Evolutionary conservation across 2,113 vertebrate genomes (phyloP), one percentile per base, ranked within the genome.

Genomic region (Rhea americana): DNA sequence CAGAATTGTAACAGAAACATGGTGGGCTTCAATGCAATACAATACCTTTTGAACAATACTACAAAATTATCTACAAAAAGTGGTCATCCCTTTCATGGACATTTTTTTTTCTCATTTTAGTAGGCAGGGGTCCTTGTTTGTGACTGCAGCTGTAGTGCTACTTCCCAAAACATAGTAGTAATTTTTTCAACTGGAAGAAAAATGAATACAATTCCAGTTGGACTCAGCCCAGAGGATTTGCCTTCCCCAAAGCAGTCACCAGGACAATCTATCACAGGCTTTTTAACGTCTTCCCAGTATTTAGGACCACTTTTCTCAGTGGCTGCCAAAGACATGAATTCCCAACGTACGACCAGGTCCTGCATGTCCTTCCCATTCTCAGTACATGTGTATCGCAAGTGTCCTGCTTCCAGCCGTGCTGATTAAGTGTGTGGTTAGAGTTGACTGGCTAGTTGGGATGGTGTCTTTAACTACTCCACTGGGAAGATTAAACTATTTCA

Each of bases 401-500:
- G 70, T 86, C 58, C 55, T 70, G 67, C 50, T 63, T 82, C 74
- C 63, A 95, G 86, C 50, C 4, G 2, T n/a, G 74, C 59, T 95
- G 89, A 94, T 95, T 87, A 96, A 79, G 90, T 95, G 90, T 89
- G 83, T 53, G 53, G 56, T 51, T 89, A 48, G 59, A 87, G 65
- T 1, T 74, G 63, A 94, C 78, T 21, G 0, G 7, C n/a, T 83
- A 70, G 76, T 47, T 88, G 87, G 88, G 82, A 85, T 84, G 88
- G 73, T 92, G 94, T 94, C 81, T 93, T 78, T 87, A 71, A 92
- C 93, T 85, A 61, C 67, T 87, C 94, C 59, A 41, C 43, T 63
- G 89, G 91, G 94, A 94, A 85, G 67, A 71, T 77, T 89, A 56
- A 92, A 77, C 63, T 89, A 43, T 93, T 95, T 95, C 71, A 67